phyloP scores from a whole-genome alignment of 2,888 invertebrate species.

The Thymelicus sylvestris region DNA sequence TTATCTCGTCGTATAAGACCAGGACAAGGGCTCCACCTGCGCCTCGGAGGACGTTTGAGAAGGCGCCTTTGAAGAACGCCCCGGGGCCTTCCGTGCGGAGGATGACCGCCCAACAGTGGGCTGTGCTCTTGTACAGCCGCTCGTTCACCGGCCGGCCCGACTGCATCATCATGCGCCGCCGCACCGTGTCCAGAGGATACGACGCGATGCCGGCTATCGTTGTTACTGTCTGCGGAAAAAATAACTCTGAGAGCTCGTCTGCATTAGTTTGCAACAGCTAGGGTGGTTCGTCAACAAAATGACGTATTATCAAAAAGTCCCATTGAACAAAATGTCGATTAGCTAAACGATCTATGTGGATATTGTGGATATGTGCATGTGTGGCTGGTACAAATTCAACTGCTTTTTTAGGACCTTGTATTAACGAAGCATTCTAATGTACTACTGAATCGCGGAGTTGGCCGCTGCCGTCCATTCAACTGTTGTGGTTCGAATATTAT shows the following conservation, averaged over 20 bases:
- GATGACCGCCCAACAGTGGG: constrained; percentile 95
- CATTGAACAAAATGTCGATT: too few relatives aligned
- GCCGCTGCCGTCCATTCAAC: too few relatives aligned
- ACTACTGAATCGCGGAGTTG: too few relatives aligned
- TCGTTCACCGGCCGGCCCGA: constrained; percentile 92
- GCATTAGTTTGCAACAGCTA: too few relatives aligned
- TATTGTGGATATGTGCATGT: too few relatives aligned
- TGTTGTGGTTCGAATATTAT: too few relatives aligned
- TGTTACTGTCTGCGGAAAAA: constrained; percentile 77
- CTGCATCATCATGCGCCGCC: constrained; percentile 99
- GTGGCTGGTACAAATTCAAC: too few relatives aligned
- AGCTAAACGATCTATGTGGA: too few relatives aligned
- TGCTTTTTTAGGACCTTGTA: too few relatives aligned
- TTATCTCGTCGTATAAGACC: constrained; percentile 94
- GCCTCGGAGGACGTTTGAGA: constrained; percentile 96
- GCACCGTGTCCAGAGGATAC: constrained; percentile 97
- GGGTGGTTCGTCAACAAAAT: too few relatives aligned
- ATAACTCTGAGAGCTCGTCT: not conserved
- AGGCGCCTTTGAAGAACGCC: constrained; percentile 98
- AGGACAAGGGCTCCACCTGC: constrained; percentile 97
- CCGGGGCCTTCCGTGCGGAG: constrained; percentile 90
- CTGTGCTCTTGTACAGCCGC: constrained; percentile 93
- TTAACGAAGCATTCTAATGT: too few relatives aligned
- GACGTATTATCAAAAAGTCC: too few relatives aligned
- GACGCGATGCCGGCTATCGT: constrained; percentile 95